Percentiles rank a stretch among this genome's conserved stretches.
These are phyloP conservation scores for Sebastolobus altivelis DNA, from an alignment of 2,797 vertebrate species.

Conservation along the genomic window DNA sequence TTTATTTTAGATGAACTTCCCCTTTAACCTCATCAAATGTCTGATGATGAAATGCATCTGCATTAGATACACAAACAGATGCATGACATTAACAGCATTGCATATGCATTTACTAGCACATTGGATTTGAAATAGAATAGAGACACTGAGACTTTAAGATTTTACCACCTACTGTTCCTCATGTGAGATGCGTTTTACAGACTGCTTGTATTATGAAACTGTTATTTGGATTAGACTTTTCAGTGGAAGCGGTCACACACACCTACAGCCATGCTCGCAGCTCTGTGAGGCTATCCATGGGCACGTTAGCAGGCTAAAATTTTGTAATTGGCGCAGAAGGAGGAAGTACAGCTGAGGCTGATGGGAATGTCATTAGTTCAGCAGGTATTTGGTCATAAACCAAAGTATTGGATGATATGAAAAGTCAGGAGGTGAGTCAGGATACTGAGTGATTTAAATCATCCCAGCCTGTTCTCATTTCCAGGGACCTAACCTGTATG, in stretches of 20 bases:
- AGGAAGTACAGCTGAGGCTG: not conserved
- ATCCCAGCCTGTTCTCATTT: too few relatives aligned
- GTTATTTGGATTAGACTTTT: not conserved
- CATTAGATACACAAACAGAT: too few relatives aligned
- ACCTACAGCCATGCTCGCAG: not conserved
- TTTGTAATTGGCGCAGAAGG: not conserved
- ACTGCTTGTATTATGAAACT: not conserved
- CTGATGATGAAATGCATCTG: too few relatives aligned
- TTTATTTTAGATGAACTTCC: too few relatives aligned
- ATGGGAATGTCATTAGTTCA: not conserved
- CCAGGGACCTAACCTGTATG: too few relatives aligned
- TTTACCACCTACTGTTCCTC: slow-evolving; percentile 5
- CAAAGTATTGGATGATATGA: not conserved
- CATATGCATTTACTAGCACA: not conserved
- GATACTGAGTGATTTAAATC: not conserved
- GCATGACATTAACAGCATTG: too few relatives aligned
- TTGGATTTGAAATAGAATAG: slow-evolving; percentile 11
- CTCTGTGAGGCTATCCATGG: not conserved
- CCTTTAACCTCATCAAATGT: too few relatives aligned
- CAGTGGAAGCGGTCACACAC: not conserved
- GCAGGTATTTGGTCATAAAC: not conserved
- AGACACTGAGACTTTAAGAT: not conserved
- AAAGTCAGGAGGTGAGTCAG: not conserved
- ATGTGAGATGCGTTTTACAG: not conserved
- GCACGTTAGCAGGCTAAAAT: not conserved